Evolutionary conservation across 2,888 invertebrate genomes (phyloP), one percentile per base, ranked within the genome.

Genomic region (Celastrina argiolus): DNA sequence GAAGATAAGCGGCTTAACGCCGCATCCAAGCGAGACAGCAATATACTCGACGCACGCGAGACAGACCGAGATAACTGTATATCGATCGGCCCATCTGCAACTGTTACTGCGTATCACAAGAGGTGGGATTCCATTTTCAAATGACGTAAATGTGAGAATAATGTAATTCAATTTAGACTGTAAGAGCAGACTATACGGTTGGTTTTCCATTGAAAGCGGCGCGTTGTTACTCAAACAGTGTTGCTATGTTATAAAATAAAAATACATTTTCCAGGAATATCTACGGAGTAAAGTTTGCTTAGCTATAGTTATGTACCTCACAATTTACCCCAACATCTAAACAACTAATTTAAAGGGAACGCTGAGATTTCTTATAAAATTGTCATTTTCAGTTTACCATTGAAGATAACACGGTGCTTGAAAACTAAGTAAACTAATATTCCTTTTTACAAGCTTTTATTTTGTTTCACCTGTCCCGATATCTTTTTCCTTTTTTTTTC

Each of bases 1-100:
- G 87, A 75, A 87, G 90, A 90, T 91, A 91, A 91, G 91, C 91
- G 88, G 91, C 90, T 91, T 91, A 91, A 82, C 87, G 87, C 85
- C 82, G 84, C 84, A 82, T 79, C 79, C 74, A 80, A 83, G 70
- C 70, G 82, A 77, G 84, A 87, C 73, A 73, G 70, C 73, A 70
- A 42, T 66, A 85, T 78, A 69, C 72, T n/a, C 41, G 22, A 8
- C 66, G 26, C 16, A 1, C 1, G 22, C 63, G 28, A 58, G 78
- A 26, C 0, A 28, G 75, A 87, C 66, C 58, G 82, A 81, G 87
- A 87, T 26, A 64, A 75, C 71, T 73, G 75, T 70, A 84, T 75
- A 76, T 85, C 78, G 69, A 84, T 88, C 86, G 84, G 85, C 85
- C 88, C 88, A 85, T 82, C 90, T 88, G 85, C 85, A 74, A 86